Conservation (phyloP, 1,140 invertebrate species). For the Panagrolaimus sp. region DNA sequence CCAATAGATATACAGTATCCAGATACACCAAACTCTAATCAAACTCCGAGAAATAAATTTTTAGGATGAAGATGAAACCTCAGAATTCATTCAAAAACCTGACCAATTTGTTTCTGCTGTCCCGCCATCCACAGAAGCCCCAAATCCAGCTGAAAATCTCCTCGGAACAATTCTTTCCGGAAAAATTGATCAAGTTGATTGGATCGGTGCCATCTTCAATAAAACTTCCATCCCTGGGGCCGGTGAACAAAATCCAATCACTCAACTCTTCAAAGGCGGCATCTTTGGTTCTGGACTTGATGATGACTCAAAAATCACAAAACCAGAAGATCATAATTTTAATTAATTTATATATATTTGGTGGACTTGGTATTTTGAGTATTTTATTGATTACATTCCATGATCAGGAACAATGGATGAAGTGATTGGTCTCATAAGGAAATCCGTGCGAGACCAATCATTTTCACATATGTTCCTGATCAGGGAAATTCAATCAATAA, state of each 20-base stretch:
- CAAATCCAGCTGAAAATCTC: constrained; percentile 20
- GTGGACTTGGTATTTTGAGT: too few species aligned
- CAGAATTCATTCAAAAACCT: constrained; percentile 11
- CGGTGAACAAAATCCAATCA: neutral
- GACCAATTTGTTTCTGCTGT: constrained; percentile 11
- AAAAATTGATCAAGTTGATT: constrained; percentile 14
- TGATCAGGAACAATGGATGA: too few species aligned
- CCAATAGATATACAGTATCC: neutral
- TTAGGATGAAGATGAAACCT: constrained; percentile 11
- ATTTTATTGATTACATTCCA: too few species aligned
- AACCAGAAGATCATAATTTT: constrained; percentile 7
- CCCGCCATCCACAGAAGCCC: neutral
- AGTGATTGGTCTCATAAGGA: too few species aligned
- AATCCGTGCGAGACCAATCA: too few species aligned
- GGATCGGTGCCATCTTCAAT: constrained; percentile 15
- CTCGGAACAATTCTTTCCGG: constrained; percentile 12
- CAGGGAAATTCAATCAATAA: too few species aligned
- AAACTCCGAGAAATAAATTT: constrained; percentile 14
- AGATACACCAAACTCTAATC: neutral
- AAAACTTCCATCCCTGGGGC: neutral
- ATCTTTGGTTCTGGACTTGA: constrained; percentile 11
- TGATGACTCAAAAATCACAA: constrained; percentile 8
- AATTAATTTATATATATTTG: too few species aligned
- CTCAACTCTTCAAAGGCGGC: constrained; percentile 4
- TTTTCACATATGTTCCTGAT: too few species aligned